Evolutionary conservation across 2,113 vertebrate genomes (phyloP), one percentile per base, ranked within the genome.

Genomic region (Muntiacus muntjak): DNA sequence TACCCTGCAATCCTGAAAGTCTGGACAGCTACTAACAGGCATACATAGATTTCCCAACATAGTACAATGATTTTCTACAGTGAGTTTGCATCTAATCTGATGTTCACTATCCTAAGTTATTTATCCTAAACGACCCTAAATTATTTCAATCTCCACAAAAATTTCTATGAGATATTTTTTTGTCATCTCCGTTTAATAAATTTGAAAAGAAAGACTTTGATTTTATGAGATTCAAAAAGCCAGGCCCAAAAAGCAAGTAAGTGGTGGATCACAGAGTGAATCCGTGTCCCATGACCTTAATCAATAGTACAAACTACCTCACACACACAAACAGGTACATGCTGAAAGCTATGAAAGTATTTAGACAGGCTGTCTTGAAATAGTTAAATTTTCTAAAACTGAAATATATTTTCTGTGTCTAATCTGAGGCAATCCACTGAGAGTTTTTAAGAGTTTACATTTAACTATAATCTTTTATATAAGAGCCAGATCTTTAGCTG

Each of bases 321-420:
- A 89, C 26, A 79, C 40, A 12, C 28, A 88, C 33, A 1, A 13
- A 58, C 6, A 43, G 81, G 12, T 47, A 40, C 9, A 87, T 30
- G 67, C 4, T 57, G 54, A 55, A 91, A 92, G 6, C 3, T 62
- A 19, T 7, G 25, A 23, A 85, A 55, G 7, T 25, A 4, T 94
- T 81, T 81, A 94, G 36, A 40, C 36, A 94, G n/a, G 30, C 64
- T 57, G 87, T 94, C 91, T 94, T 97, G 88, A 98, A 97, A 97
- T 93, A 30, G 82, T 94, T 97, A 96, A 97, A 92, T 93, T 67
- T 88, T 98, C 87, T 97, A 93, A 98, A 96, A 98, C 86, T 79
- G 84, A 97, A 98, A 93, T 84, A 87, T 62, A 94, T 89, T 87
- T 87, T 94, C 82, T 93, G 5, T 82, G 94, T 74, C 36, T 40